Evolutionary conservation across 2,888 invertebrate species (phyloP), one percentile per base, ranked within the genome.

Genomic region (Melanostoma mellinum): DNA sequence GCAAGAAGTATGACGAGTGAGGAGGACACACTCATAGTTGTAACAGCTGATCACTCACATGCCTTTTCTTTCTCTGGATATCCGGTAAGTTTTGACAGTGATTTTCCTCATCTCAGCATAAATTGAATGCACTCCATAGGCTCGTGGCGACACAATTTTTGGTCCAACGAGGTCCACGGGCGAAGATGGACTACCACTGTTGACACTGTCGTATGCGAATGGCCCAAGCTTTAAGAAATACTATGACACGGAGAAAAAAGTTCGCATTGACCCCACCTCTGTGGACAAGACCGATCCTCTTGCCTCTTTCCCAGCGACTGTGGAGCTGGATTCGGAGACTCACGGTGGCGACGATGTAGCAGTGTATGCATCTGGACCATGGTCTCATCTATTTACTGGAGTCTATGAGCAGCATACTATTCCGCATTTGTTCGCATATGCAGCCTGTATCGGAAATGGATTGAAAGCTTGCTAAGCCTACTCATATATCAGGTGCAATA

Each of bases 301-400:
- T 38, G 89, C 89, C 32, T 46, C 90, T 0, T 94, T 93, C 87
- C 95, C 95, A 0, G 90, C 95, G 0, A 90, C 94, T 0, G 93
- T 94, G 20, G 88, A 89, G 5, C 58, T 88, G 2, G 85, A 86
- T 5, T 52, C 30, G 2, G 96, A 95, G 87, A 95, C 95, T 0
- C 96, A 96, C 87, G 95, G 95, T 0, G 95, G 95, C 0, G 96
- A 97, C 84, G 97, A 97, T 89, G 96, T 97, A 0, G 94, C 94
- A 0, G 94, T 97, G 0, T 96, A 94, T 89, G 96, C 96, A 0
- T 91, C 90, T 8, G 97, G 95, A 32, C 97, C 96, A 1, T 95
- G 95, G 95, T 92, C 96, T 0, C 96, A 97, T 88, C 92, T 97
- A 0, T 96, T 97, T 88, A 94, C 94, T 0, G 96, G 97, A 0